Base-by-base conservation (phyloP, 2,113 vertebrate species). In the Mystacornis crossleyi region DNA sequence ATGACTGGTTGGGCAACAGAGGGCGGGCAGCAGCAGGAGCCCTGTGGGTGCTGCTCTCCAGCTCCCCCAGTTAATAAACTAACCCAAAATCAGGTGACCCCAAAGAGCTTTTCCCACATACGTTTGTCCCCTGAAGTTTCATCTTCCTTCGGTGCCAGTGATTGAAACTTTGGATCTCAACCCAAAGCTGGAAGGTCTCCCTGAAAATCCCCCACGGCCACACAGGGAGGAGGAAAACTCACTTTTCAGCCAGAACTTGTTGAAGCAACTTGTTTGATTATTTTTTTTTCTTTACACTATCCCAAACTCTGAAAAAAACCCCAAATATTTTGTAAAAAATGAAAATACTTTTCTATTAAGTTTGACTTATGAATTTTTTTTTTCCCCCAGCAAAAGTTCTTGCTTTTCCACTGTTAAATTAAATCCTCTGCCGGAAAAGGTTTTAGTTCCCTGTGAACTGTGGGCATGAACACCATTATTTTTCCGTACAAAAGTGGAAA, bases 41-140 rank as follows among this genome's bases (percentile, higher is more conserved):
- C 7, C 11, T 5, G n/a, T 3, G 28, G 79, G 18, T 67, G 69
- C 14, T 64, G 64, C 38, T 77, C 60, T 48, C 42, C 54, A 65
- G 18, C 34, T 86, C 26, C 4, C 24, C 5, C 2, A 4, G 1
- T 69, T 24, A 51, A 78, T 66, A 55, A 83, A 86, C 51, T 16
- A 73, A 24, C 18, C 18, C 72, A 34, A 71, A 86, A 64, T 67
- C 25, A 33, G 38, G 40, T 38, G 51, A 72, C 42, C 23, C 24
- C 2, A 8, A 34, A 36, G 47, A 69, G 33, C 4, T 58, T 75
- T 83, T 19, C 43, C 24, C 28, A 14, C 28, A 6, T 29, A 18
- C 1, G 0, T 4, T 60, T 33, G 45, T 9, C 33, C 21, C 8
- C 1, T 0, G 4, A 20, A 19, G 7, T 61, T 87, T 72, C 36